Evolutionary conservation across 2,888 invertebrate genomes (phyloP), one percentile per base, ranked within the genome.

Genomic region (Synanthedon myopaeformis): DNA sequence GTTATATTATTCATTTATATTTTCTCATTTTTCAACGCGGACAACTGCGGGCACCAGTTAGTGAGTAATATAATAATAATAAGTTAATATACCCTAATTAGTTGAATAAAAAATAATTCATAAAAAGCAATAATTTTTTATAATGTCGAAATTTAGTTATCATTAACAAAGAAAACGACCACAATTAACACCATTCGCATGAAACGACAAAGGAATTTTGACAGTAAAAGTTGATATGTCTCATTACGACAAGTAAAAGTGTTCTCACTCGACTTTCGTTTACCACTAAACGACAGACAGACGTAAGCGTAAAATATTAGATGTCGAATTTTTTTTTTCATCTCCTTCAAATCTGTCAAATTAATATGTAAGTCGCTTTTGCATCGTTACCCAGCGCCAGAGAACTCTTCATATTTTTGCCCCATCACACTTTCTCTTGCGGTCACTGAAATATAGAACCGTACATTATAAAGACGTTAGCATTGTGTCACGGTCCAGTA

Each of bases 361-460:
- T n/a, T 45, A 45, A 45, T 13, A 45, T 45, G 12, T 45, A 13
- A 14, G 35, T 35, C 35, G 10, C 35, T 35, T 35, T 6, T 35
- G 35, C 35, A 35, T 35, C 35, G 35, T 35, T 35, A 35, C 35
- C 35, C 35, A 8, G 35, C 10, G 35, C 35, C 35, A 35, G 23
- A 23, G 23, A 35, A 35, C 35, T 35, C 35, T 35, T 35, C 3
- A 35, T 35, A 35, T 35, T 35, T 35, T 35, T 35, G 35, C 35
- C 35, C 35, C 35, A 45, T 45, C 58, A 62, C 59, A 65, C 77
- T 78, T 77, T 81, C 79, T 68, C 76, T 71, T 70, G 77, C 59
- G 76, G 78, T 77, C 74, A 71, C 61, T 59, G 69, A 74, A 73
- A 78, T 67, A 70, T 70, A 61, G 74, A 74, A 69, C 70, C 70